Evolutionary conservation across 2,113 vertebrate genomes (phyloP), one percentile per base, ranked within the genome.

Genomic region (Clarias magur): DNA sequence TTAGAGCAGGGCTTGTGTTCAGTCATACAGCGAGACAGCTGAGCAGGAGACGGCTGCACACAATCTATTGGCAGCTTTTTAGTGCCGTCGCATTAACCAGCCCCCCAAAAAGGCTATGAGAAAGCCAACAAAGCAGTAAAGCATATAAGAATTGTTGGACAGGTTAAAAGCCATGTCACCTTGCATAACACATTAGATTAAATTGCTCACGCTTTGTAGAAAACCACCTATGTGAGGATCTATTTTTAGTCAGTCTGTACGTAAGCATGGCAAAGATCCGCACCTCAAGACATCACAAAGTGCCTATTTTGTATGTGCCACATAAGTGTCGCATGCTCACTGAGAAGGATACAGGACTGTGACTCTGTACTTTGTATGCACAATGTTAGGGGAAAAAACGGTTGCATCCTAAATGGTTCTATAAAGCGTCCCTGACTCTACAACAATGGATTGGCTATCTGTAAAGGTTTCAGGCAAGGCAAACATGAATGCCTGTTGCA

Each of bases 81-180:
- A 84, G 60, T 79, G 60, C 72, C 54, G 17, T 48, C 11, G 59
- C 54, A 75, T 79, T 54, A 87, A 30, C 25, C 86, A 75, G 54
- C 23, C 56, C 86, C n/a, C 80, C 4, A 82, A 78, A 67, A 87
- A 87, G 48, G 72, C 48, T 63, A 56, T 38, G 83, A 27, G 63
- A 87, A 78, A 68, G 21, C 27, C 56, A 67, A 78, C 81, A 78
- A 67, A 56, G 59, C 78, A 68, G 30, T 62, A 82, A 73, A 87
- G 67, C 60, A 79, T 17, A 13, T 79, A 87, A 84, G 13, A 23
- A 59, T 53, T 57, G 72, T 23, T 19, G 53, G 60, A 65, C 70
- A 68, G 62, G 68, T 84, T 87, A 83, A 84, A 83, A 76, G 57
- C 59, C 70, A 62, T 54, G 63, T 86, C 79, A 82, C 78, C 78